Evolutionary conservation across 2,888 invertebrate species (phyloP), one percentile per base, ranked within the genome.

Genomic region (Caenorhabditis afra): DNA sequence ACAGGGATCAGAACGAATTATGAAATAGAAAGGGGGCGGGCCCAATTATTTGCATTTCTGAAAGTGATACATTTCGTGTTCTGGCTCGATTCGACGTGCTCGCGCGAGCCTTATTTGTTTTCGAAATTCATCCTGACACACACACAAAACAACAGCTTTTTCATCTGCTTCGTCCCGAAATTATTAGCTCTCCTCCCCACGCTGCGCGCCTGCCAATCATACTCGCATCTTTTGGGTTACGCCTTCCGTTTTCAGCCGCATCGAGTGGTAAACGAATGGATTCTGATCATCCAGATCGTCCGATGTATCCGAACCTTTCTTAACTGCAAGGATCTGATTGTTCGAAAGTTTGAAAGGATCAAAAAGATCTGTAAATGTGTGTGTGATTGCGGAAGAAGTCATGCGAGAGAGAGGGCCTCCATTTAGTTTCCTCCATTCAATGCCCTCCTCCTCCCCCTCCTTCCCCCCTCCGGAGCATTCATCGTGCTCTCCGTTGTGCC

Each of bases 351-450:
- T n/a, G n/a, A n/a, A n/a, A n/a, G n/a, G n/a, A n/a, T n/a, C n/a
- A n/a, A n/a, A n/a, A n/a, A 11, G 22, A 57, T 14, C 55, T 35
- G 20, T 3, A 29, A 29, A 29, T 7, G 4, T 53, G 59, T 53
- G 59, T 59, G 29, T 29, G 29, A 29, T 29, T 70, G 61, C 35
- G 61, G 61, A 20, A 55, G 20, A 47, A 70, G 70, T 62, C 55
- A 66, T 41, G 67, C 66, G 47, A 61, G 29, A 75, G 55, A 55
- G 61, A 62, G 20, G 3, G 29, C 29, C 29, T 29, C 65, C 58
- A 65, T 74, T 74, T 67, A 71, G 62, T 71, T 71, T 55, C 18
- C 22, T 61, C 47, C 71, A 62, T 71, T 59, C 59, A 68, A 68
- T 68, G 68, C 37, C 68, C 59, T 68, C 59, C 67, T 67, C 14